These are phyloP conservation scores for Lutraria rhynchaena DNA, from an alignment of 1,140 invertebrate genomes.

Conservation along the genomic window DNA sequence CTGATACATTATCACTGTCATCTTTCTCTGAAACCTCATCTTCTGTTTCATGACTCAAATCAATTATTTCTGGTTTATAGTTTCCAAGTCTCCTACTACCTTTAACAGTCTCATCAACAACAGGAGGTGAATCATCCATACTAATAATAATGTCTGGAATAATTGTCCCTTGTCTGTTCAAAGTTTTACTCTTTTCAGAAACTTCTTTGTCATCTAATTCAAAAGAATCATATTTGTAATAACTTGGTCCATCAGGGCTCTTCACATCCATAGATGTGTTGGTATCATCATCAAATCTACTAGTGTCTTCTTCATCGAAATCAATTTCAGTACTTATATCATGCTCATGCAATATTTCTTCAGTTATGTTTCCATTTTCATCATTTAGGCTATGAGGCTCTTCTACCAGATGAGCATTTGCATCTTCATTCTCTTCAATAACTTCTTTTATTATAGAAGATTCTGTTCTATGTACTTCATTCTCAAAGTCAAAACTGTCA, in stretches of 20 bases:
- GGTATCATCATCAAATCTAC: neutral
- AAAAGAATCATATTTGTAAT: neutral
- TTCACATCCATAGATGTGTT: neutral
- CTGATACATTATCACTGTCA: neutral
- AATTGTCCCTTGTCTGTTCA: constrained; percentile 42
- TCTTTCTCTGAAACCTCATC: neutral
- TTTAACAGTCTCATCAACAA: constrained; percentile 28
- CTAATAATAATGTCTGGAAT: constrained; percentile 49
- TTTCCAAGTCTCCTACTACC: neutral
- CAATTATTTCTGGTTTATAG: neutral
- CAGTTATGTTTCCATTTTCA: constrained; percentile 24
- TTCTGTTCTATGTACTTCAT: no score
- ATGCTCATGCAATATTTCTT: neutral
- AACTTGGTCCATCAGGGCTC: neutral
- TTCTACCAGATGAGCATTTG: neutral
- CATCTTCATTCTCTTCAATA: no score
- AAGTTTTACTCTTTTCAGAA: neutral
- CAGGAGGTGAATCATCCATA: constrained; percentile 30
- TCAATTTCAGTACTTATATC: neutral
- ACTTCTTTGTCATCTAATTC: neutral
- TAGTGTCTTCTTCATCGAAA: neutral
- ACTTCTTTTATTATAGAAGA: no score
- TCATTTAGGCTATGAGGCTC: neutral
- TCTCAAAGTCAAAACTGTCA: no score
- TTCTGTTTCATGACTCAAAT: neutral